Evolutionary conservation across 2,888 invertebrate genomes (phyloP).

Genomic region (Drosophila cyrtoloma): DNA sequence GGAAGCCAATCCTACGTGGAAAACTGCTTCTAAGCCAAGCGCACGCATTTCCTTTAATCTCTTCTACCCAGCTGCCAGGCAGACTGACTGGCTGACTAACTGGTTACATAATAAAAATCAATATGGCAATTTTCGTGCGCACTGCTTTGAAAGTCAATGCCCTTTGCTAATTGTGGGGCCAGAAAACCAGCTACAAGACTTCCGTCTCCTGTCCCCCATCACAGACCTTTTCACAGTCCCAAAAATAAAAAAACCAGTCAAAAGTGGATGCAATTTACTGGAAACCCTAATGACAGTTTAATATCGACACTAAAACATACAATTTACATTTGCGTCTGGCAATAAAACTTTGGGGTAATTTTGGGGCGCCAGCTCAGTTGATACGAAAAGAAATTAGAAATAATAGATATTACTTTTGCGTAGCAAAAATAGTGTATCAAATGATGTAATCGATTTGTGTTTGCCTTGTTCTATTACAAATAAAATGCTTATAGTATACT

Average conservation of each 20-base stretch:
- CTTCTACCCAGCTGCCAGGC: conserved; percentile 14
- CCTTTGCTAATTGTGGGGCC: conserved; percentile 46
- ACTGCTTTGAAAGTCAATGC: conserved; percentile 42
- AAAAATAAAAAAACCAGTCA: conserved; percentile 33
- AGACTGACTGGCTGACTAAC: conserved; percentile 17
- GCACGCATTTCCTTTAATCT: conserved; percentile 57
- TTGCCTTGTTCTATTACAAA: neutral
- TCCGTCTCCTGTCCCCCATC: neutral
- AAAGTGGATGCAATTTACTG: conserved; percentile 35
- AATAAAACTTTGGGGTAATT: conserved; percentile 15
- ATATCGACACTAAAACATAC: conserved; percentile 29
- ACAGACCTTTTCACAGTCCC: neutral
- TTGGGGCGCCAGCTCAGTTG: neutral
- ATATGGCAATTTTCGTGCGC: conserved; percentile 52
- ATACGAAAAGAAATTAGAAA: neutral
- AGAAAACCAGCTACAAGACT: neutral
- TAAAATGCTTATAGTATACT: neutral
- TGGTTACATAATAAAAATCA: conserved; percentile 62
- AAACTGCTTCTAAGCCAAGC: conserved; percentile 42
- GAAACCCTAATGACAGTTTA: conserved; percentile 51
- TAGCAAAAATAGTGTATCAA: neutral
- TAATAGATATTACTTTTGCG: neutral
- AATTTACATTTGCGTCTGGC: conserved; percentile 41
- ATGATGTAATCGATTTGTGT: neutral
- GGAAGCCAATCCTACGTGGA: neutral